Base-by-base conservation (phyloP, 2,113 vertebrate species). In the Lanius ludovicianus region DNA sequence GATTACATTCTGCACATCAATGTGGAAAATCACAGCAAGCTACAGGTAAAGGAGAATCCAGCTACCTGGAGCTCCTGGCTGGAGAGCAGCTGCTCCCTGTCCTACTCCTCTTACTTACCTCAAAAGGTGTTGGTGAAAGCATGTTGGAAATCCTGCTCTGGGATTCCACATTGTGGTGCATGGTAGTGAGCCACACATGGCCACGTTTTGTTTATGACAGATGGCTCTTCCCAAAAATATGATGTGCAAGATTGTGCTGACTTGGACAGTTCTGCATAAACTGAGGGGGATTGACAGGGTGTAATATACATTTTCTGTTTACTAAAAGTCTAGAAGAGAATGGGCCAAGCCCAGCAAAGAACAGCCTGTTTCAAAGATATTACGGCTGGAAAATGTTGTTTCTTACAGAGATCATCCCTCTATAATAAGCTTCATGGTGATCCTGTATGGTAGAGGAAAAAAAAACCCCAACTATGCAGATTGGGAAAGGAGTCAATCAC, bases 251-350 rank as follows among this genome's bases (percentile, higher is more conserved):
- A 93, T 96, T 93, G 71, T 93, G 82, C 87, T 97, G 93, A 92
- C 85, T 96, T 97, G 96, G 96, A 96, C 90, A 96, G 93, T 96
- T 95, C 90, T 86, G 75, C 60, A 88, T 96, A 97, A 96, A 86
- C 95, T 94, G 95, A 95, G 92, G 85, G 64, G 93, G 87, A 94
- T 93, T 96, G 96, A 96, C 96, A 96, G 95, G 76, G 93, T 97
- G 93, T 94, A 96, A 97, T 95, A 94, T 74, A 96, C 85, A 95
- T 96, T 92, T 96, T 95, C 47, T 96, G 88, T 97, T 96, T 96
- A 96, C 95, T 94, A 94, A 96, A 97, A 93, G 95, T 97, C 95
- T 97, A 92, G 92, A 79, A 95, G 85, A 88, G 90, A 91, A 95
- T 96, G 93, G 93, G 85, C 95, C 96, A 96, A 97, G 94, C 79